Evolutionary conservation across 2,888 invertebrate genomes (phyloP).

Genomic region (Tyria jacobaeae): DNA sequence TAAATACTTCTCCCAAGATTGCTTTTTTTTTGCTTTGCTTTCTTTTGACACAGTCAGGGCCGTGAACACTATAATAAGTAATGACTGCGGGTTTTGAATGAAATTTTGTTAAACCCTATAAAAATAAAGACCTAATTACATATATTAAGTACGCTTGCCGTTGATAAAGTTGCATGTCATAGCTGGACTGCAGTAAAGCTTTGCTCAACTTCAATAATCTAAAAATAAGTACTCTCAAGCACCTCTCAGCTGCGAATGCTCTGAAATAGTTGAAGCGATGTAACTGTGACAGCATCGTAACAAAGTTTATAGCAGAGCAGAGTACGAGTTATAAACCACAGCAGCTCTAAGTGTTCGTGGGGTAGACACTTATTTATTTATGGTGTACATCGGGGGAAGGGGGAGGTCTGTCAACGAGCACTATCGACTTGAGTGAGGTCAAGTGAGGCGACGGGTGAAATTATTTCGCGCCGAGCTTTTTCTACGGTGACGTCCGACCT

Average conservation of each 20-base stretch:
- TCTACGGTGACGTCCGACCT: conserved; percentile 30
- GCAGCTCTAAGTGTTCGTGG: conserved; percentile 50
- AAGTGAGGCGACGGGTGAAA: conserved; percentile 56
- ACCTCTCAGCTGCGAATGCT: conserved; percentile 4
- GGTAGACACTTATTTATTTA: conserved; percentile 66
- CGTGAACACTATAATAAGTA: too few species aligned
- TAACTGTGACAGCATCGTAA: conserved; percentile 18
- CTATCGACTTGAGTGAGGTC: conserved; percentile 65
- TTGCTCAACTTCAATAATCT: not conserved
- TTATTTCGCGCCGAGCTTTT: conserved; percentile 57
- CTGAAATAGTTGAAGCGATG: conserved; percentile 19
- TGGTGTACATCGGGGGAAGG: conserved; percentile 49
- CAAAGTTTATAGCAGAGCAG: conserved; percentile 23
- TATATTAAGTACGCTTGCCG: not conserved
- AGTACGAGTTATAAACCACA: conserved; percentile 24
- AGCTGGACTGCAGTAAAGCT: not conserved
- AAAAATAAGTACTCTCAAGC: conserved; percentile 3
- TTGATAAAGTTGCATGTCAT: not conserved
- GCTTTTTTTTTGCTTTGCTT: too few species aligned
- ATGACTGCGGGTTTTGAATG: not conserved
- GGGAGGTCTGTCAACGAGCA: conserved; percentile 48
- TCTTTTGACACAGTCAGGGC: too few species aligned
- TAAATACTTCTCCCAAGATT: too few species aligned
- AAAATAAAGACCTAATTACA: not conserved
- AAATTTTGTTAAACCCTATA: not conserved